These are phyloP conservation scores for Agriotes lineatus DNA, from an alignment of 2,888 invertebrate species.

Conservation along the genomic window DNA sequence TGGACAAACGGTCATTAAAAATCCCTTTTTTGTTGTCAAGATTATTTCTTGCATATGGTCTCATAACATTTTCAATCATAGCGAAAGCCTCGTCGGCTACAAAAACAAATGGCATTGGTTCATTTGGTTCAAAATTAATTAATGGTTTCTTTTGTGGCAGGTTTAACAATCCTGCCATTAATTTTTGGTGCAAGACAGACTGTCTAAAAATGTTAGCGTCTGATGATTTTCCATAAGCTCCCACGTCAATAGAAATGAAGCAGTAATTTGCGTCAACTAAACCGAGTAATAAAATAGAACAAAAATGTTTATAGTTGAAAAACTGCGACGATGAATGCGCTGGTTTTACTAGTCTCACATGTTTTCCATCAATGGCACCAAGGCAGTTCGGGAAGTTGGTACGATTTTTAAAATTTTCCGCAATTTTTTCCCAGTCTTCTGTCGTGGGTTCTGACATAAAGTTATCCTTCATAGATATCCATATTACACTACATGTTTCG, in stretches of 20 bases:
- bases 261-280: neutral
- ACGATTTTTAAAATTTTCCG: neutral
- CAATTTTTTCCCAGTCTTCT: neutral
- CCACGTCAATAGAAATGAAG: neutral
- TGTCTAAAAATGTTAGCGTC: neutral
- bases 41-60: too few relatives aligned
- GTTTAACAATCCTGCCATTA: neutral
- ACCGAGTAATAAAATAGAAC: neutral
- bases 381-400: neutral
- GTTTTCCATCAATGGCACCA: neutral
- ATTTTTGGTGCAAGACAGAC: neutral
- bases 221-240: neutral
- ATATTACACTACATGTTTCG: neutral
- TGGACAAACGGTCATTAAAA: too few relatives aligned
- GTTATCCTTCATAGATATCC: neutral
- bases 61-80: too few relatives aligned
- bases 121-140: too few relatives aligned
- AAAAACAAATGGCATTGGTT: too few relatives aligned
- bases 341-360: neutral
- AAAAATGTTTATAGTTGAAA: neutral
- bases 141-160: neutral
- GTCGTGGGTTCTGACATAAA: neutral
- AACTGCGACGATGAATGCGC: neutral
- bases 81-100: too few relatives aligned
- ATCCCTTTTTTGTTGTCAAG: too few relatives aligned